Evolutionary conservation across 2,113 vertebrate species (phyloP), one percentile per base, ranked within the genome.

Genomic region (Hoplias malabaricus): DNA sequence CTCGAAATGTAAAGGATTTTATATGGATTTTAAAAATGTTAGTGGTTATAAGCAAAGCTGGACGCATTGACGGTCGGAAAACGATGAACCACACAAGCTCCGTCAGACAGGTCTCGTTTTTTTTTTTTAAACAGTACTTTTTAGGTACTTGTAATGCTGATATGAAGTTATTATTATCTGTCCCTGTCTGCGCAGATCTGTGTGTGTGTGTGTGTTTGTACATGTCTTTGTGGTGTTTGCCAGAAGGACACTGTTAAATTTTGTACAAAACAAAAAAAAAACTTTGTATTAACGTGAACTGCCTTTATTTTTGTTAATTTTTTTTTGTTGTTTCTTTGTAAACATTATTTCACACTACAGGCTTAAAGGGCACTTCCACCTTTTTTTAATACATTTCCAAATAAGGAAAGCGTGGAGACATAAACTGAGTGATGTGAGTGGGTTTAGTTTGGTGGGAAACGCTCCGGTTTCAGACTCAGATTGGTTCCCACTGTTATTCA

Each of bases 1-100:
- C 85, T 88, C 86, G 81, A 87, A 77, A 82, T 86, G 84, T 93
- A 93, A 93, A 87, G 92, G 88, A 89, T 93, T 95, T 92, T 91
- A 87, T 93, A 90, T 89, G 84, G 84, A 84, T 90, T 87, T 84
- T n/a, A 79, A 85, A 85, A 67, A 61, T 61, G 80, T 78, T 86
- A 81, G 81, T 46, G 80, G 74, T 80, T 59, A 73, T 83, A 73
- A 71, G 73, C 69, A 79, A 86, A 79, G 80, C 80, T 85, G 85
- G 23, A 82, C 48, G 65, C 75, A 70, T 79, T 42, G 75, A 75
- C 53, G 25, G 75, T 73, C 36, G n/a, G 40, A 61, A n/a, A 68
- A 59, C 46, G 29, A 73, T 16, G 19, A 66, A 63, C 62, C 46
- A 63, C 73, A 14, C 74, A 63, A 73, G 73, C 36, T 69, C 36